Base-by-base conservation (phyloP, 2,113 vertebrate genomes). In the Callochromis pleurospilus region DNA sequence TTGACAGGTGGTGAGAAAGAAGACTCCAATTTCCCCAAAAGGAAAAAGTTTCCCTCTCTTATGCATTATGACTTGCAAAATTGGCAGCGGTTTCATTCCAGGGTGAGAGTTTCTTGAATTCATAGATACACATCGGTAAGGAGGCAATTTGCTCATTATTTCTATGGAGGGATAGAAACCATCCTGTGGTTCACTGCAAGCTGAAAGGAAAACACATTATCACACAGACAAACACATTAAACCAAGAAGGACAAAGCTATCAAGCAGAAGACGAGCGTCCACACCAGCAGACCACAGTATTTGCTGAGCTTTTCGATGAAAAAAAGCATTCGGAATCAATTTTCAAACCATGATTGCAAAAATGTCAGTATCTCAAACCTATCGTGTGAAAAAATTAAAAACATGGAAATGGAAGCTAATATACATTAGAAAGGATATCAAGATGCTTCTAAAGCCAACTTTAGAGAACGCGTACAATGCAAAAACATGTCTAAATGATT, bases 181-280 rank as follows among this genome's bases (percentile, higher is more conserved):
- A 80, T 85, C 54, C 3, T 55, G 62, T 58, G 86, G 56, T 86
- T 93, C 54, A 40, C 58, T 70, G 68, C 38, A 12, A 86, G 15
- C 79, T 84, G 47, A 85, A 83, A 91, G 68, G 56, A 87, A 90
- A 91, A 84, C 82, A 60, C 70, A 88, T 88, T 81, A 88, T 86
- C 84, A 49, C 85, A 56, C 62, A 88, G 83, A 85, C 68, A 86
- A 89, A 87, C 85, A 90, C 81, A 88, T 92, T 88, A 88, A 81
- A 70, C 75, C 49, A 31, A 14, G 51, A 86, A 68, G 77, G 58
- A 82, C 56, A 85, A 36, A 81, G 82, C 81, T 45, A 70, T 84
- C 60, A 83, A 81, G 51, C 81, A 65, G 65, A 68, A 82, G 58
- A 92, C 31, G 70, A 82, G 58, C 36, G 73, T 49, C 77, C 68